phyloP scores from a whole-genome alignment of 2,888 invertebrate species.

The Drosophila dives region DNA sequence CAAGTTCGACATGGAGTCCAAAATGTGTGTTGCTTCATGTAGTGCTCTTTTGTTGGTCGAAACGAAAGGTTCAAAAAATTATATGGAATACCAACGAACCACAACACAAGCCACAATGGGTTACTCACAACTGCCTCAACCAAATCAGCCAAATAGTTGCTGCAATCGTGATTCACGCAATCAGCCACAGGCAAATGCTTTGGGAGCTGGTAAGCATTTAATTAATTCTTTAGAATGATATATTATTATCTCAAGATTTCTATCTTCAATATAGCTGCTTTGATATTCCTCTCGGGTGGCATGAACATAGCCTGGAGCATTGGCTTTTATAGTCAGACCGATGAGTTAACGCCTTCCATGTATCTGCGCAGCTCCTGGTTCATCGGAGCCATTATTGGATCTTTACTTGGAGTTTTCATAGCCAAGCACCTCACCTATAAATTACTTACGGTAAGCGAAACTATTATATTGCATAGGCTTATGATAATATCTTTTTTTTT shows the following conservation, averaged over 20 bases:
- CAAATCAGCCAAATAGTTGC: conserved; percentile 34
- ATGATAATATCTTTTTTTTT: neutral
- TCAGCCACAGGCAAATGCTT: conserved; percentile 70
- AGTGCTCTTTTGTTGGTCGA: conserved; percentile 59
- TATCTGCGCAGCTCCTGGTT: conserved; percentile 74
- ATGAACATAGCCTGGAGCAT: conserved; percentile 78
- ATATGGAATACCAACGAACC: conserved; percentile 48
- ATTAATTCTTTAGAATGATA: neutral
- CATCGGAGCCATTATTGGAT: conserved; percentile 69
- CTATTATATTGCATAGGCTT: neutral
- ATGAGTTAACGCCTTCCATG: conserved; percentile 34
- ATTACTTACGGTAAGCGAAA: conserved; percentile 55
- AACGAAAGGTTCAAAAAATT: neutral
- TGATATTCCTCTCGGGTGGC: conserved; percentile 75
- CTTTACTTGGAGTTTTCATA: conserved; percentile 48
- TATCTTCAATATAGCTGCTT: conserved; percentile 39
- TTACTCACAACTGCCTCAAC: conserved; percentile 48
- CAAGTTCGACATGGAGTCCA: conserved; percentile 31
- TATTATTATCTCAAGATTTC: neutral
- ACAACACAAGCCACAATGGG: conserved; percentile 48
- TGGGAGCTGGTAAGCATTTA: conserved; percentile 54
- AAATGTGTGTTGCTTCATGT: conserved; percentile 4
- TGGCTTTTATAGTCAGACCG: conserved; percentile 50
- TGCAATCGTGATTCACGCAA: conserved; percentile 68
- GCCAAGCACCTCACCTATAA: conserved; percentile 63